Percentiles rank a stretch among this genome's conserved stretches.
Evolutionary conservation across 2,113 vertebrate genomes (phyloP).

Genomic region (Balaeniceps rex): DNA sequence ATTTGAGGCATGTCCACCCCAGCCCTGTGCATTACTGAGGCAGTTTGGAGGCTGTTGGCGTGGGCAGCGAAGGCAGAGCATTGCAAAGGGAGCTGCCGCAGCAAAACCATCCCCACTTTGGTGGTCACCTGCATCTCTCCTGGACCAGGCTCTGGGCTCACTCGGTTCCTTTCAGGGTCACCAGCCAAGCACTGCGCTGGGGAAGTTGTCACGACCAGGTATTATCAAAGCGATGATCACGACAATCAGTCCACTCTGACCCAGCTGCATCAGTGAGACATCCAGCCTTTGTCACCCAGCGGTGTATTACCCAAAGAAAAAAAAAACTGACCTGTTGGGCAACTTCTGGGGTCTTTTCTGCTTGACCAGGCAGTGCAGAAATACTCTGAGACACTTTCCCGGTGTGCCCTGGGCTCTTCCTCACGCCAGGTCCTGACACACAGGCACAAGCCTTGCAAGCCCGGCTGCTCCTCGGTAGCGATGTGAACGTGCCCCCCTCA

Average conservation of each 20-base stretch:
- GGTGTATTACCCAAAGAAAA: background rate
- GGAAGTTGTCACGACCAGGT: background rate
- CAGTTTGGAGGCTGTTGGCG: background rate
- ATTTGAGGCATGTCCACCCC: background rate
- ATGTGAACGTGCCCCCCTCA: too few relatives aligned
- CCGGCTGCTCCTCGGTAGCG: background rate
- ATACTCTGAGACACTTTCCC: background rate
- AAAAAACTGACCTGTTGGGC: background rate
- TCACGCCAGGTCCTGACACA: background rate
- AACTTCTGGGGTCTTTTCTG: background rate
- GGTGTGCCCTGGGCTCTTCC: background rate
- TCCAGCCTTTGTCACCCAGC: background rate
- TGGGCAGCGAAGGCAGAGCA: background rate
- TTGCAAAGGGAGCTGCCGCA: background rate
- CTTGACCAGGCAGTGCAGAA: background rate
- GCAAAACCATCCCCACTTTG: background rate
- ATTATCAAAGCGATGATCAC: background rate
- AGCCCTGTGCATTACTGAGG: background rate
- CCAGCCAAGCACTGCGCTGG: background rate
- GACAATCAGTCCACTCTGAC: background rate
- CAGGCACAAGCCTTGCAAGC: rapidly evolving
- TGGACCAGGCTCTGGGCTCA: background rate
- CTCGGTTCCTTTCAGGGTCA: background rate
- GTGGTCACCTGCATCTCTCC: background rate
- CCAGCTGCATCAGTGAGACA: background rate